Conservation (phyloP, 53 echinoderm and acorn worm species). For the Holothuria scabra region DNA sequence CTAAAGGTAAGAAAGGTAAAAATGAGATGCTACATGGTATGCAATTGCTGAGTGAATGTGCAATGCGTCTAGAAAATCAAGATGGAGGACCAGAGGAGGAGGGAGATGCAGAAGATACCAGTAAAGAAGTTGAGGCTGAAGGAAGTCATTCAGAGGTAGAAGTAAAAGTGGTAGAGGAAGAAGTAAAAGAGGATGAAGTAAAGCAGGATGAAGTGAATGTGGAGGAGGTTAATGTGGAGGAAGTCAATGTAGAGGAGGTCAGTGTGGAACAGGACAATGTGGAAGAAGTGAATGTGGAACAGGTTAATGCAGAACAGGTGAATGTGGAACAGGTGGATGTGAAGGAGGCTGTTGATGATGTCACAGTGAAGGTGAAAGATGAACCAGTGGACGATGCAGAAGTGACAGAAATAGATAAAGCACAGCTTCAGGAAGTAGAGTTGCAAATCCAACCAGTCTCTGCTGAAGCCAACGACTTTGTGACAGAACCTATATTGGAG, state of each 20-base stretch:
- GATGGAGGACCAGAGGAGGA: conserved; percentile 41
- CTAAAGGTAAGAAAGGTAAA: conserved; percentile 47
- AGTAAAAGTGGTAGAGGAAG: not conserved
- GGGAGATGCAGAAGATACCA: not conserved
- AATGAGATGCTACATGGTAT: conserved; percentile 50
- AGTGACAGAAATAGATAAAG: not conserved
- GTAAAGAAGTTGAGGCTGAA: conserved; percentile 1
- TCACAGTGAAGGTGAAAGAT: not conserved
- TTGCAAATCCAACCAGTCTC: not conserved
- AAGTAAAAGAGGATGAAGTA: not conserved
- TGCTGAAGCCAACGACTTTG: not conserved
- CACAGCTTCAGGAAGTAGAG: not conserved
- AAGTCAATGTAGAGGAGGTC: not conserved
- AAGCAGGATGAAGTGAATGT: not conserved
- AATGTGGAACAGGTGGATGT: no score
- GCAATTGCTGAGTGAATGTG: conserved; percentile 49
- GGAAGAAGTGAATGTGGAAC: no score
- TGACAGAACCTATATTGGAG: conserved; percentile 16
- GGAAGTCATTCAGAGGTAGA: not conserved
- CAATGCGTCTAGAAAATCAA: conserved; percentile 45
- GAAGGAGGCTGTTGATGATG: conserved; percentile 7
- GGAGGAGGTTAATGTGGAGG: not conserved
- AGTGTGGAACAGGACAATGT: not conserved
- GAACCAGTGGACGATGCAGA: not conserved
- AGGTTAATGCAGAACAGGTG: no score